Evolutionary conservation across 2,797 vertebrate genomes (phyloP), one percentile per base, ranked within the genome.

Genomic region (Acipenser oxyrinchus): DNA sequence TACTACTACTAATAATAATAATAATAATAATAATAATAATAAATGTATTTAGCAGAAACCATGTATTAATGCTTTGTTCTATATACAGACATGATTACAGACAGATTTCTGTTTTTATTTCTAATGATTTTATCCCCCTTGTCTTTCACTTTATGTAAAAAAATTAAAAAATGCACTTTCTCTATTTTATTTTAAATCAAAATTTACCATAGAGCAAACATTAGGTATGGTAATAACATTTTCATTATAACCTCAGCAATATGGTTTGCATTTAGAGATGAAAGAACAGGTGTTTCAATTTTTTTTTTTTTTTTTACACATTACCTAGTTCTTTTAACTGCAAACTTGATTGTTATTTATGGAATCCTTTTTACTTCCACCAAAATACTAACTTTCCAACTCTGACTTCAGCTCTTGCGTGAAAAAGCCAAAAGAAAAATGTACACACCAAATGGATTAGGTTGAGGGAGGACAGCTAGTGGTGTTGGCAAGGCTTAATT

Each of bases 221-320:
- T 37, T 37, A 5, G 4, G 5, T 37, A 37, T 37, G 37, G 37
- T 37, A 37, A 37, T 37, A 55, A n/a, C 10, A 62, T 60, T 66
- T 62, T 37, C 59, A 9, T n/a, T 51, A 12, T 23, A 9, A 1
- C 63, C 61, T 23, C 49, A 66, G 4, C 69, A 81, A 82, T 76
- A 68, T 77, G 72, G 73, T 73, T 80, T 75, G 75, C 74, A 79
- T 83, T 79, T 80, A 65, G 78, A 75, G 73, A 78, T 81, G 76
- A 86, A 37, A 37, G 37, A 84, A 69, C 69, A 68, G 57, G 62
- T 59, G 67, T 60, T 69, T 71, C 58, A 62, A 6, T 10, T n/a
- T 37, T 37, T 37, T 37, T 4, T 37, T 37, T 37, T n/a, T 15
- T 58, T 58, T n/a, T 58, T 6, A 58, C 12, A 58, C 55, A 50